phyloP scores from a whole-genome alignment of 2,888 invertebrate genomes.

The Syrphus vitripennis region DNA sequence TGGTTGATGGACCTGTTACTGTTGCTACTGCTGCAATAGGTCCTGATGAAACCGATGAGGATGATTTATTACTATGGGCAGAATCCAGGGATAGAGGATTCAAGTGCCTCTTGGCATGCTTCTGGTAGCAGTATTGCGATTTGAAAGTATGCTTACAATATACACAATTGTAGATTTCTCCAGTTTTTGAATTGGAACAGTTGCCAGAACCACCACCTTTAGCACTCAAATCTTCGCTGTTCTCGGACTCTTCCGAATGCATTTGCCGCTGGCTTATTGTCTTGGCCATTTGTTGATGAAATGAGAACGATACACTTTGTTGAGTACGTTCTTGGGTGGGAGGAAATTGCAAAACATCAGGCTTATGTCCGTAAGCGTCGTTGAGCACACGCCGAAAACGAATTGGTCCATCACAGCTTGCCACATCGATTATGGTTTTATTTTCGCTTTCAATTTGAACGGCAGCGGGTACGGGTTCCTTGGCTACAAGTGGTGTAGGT shows the following conservation, averaged over 20 bases:
- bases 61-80: conserved; percentile 55
- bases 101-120: conserved; percentile 87
- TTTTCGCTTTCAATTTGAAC: conserved; percentile 54
- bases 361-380: conserved; percentile 86
- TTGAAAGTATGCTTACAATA: conserved; percentile 91
- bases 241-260: conserved; percentile 76
- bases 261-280: conserved; percentile 78
- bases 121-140: conserved; percentile 93
- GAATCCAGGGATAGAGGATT: conserved; percentile 84
- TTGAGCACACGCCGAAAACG: conserved; percentile 92
- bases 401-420: conserved; percentile 95
- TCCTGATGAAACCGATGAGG: conserved; percentile 45
- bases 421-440: conserved; percentile 91
- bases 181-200: conserved; percentile 71
- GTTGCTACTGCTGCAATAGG: conserved; percentile 10
- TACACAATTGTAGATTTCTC: conserved; percentile 85
- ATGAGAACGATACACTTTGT: conserved; percentile 80
- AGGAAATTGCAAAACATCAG: conserved; percentile 75
- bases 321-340: conserved; percentile 78
- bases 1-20: conserved; percentile 28
- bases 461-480: conserved; percentile 73
- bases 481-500: conserved; percentile 66
- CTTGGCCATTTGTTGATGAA: conserved; percentile 81
- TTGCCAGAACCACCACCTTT: conserved; percentile 43
- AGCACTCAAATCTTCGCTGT: conserved; percentile 72